Evolutionary conservation across 2,888 invertebrate species (phyloP).

Genomic region (Cremastinae sp.): DNA sequence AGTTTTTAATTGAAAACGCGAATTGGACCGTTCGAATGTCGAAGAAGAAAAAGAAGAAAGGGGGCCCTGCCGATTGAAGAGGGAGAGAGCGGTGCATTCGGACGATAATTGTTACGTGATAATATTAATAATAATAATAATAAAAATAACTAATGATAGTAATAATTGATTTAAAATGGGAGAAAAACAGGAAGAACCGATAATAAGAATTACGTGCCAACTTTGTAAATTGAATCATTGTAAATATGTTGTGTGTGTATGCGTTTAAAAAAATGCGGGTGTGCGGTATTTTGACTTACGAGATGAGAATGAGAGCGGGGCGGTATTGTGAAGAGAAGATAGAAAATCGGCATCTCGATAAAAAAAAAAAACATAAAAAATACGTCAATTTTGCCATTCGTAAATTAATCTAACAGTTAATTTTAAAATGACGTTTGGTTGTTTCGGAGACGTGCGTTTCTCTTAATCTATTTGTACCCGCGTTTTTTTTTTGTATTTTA

Average conservation of each 20-base stretch:
- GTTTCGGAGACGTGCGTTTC: too few relatives aligned
- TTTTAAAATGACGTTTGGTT: background rate
- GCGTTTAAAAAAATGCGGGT: slow-evolving; percentile 11
- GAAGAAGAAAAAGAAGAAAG: slow-evolving; percentile 1
- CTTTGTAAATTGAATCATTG: slow-evolving; percentile 53
- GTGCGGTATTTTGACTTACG: slow-evolving; percentile 12
- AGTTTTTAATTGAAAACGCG: background rate
- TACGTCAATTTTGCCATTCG: slow-evolving; percentile 13
- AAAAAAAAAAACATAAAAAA: background rate
- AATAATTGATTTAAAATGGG: slow-evolving; percentile 32
- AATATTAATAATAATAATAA: slow-evolving; percentile 45
- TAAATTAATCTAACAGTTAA: slow-evolving; percentile 5
- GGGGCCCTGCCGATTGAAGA: slow-evolving; percentile 6
- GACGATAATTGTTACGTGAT: slow-evolving; percentile 55
- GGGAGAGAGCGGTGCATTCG: slow-evolving; percentile 26
- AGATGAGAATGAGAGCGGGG: background rate
- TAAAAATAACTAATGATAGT: slow-evolving; percentile 48
- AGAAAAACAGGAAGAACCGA: slow-evolving; percentile 6
- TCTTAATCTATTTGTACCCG: too few relatives aligned
- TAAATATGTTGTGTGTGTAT: slow-evolving; percentile 49
- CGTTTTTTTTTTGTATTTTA: too few relatives aligned
- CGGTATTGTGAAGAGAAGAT: slow-evolving; percentile 5
- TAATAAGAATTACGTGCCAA: slow-evolving; percentile 18
- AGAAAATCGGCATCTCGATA: background rate
- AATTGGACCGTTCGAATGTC: background rate